Evolutionary conservation across 2,113 vertebrate genomes (phyloP), one percentile per base, ranked within the genome.

Genomic region (Columbina picui): DNA sequence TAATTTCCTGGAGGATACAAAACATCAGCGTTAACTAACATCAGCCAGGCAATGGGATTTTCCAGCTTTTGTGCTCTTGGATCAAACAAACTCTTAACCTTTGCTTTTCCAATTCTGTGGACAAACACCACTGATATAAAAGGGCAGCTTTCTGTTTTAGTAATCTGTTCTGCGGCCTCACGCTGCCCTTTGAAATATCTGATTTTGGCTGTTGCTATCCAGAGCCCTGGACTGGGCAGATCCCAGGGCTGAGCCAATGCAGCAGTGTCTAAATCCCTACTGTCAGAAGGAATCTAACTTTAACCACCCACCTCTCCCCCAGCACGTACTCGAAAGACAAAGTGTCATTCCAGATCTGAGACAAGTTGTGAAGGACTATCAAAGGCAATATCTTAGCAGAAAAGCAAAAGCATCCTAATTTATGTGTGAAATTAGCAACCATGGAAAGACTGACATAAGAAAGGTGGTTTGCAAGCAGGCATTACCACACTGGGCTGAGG

Each of bases 121-220:
- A 74, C 75, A 94, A 95, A 95, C 79, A 94, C 7, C 64, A 71
- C 32, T 22, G 52, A 89, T 75, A 74, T 63, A 92, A 94, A 97
- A 95, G 92, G 70, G 79, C 90, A 94, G 47, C 55, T 88, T 91
- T 96, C 93, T 94, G 90, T 90, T 96, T 92, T 67, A 95, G 85
- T 83, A 80, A 80, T 94, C 59, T 85, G 41, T 74, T 93, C 71
- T 74, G 61, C 47, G 71, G 87, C 92, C 82, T 91, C 27, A 23
- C 0, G 4, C 30, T 88, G 76, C 67, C 82, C 83, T 96, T 80
- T 93, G 83, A 94, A 96, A 88, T 67, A 95, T 32, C 71, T 0
- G 18, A 86, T 93, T 91, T 86, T 71, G 93, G 92, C 80, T 91
- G 93, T 74, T 84, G 85, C 53, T 92, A 86, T 39, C 76, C 79